Evolutionary conservation across 2,888 invertebrate genomes (phyloP).

Genomic region (Pollenia labialis): DNA sequence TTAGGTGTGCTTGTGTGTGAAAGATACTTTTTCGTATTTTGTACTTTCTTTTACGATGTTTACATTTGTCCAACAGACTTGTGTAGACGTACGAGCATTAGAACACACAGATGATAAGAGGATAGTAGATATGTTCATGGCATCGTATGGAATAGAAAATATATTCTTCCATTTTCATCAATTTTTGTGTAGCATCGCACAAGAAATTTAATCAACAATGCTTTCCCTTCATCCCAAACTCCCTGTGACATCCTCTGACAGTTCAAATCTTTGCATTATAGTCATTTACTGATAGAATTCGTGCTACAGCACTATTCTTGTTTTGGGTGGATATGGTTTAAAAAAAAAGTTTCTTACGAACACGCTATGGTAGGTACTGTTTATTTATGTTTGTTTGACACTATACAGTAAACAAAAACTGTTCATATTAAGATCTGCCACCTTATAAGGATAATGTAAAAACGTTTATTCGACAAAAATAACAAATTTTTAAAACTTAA

Average conservation of each 20-base stretch:
- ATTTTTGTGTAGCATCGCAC: slow-evolving; percentile 64
- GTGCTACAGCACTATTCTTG: slow-evolving; percentile 21
- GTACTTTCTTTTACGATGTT: slow-evolving; percentile 67
- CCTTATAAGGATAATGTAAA: no score
- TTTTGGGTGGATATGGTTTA: slow-evolving; percentile 4
- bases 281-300: slow-evolving; percentile 50
- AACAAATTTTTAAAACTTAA: no score
- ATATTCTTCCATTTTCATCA: slow-evolving; percentile 71
- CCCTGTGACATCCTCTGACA: slow-evolving; percentile 36
- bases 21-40: slow-evolving; percentile 20
- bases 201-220: slow-evolving; percentile 75
- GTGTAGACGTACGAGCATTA: slow-evolving; percentile 46
- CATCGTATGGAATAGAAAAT: slow-evolving; percentile 49
- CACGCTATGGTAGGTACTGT: not conserved
- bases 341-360: slow-evolving; percentile 9
- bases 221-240: slow-evolving; percentile 21
- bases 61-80: slow-evolving; percentile 64
- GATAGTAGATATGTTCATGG: not conserved
- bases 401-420: no score
- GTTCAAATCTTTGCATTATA: slow-evolving; percentile 60
- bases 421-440: no score
- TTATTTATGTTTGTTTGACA: no score
- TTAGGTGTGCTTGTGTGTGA: slow-evolving; percentile 24
- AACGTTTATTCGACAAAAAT: no score
- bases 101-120: slow-evolving; percentile 26